Conservation (phyloP, 2,113 vertebrate genomes). For the Caloenas nicobarica region DNA sequence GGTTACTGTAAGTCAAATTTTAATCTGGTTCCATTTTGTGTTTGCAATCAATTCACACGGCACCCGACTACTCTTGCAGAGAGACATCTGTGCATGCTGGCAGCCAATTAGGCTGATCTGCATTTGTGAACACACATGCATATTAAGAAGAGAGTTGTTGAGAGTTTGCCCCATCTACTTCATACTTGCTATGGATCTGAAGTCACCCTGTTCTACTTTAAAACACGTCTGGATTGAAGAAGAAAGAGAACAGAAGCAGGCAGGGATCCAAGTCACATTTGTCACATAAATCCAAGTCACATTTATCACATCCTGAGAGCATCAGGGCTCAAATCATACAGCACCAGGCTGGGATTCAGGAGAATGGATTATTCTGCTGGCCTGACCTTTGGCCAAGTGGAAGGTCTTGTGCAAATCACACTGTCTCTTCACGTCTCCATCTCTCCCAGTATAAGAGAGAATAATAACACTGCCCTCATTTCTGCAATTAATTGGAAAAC, state of each 20-base stretch:
- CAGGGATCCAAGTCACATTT: neutral
- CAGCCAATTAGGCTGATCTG: constrained; percentile 47
- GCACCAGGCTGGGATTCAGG: neutral
- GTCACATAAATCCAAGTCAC: neutral
- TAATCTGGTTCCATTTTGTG: constrained; percentile 16
- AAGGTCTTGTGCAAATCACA: neutral
- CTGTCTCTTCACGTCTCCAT: neutral
- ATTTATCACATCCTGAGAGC: neutral
- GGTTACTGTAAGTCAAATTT: neutral
- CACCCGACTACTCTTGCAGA: neutral
- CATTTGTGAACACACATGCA: neutral
- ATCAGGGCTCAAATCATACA: neutral
- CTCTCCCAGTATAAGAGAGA: neutral
- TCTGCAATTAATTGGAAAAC: neutral
- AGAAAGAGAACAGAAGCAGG: neutral
- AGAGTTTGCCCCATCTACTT: neutral
- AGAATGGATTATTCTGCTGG: neutral
- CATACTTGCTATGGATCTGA: neutral
- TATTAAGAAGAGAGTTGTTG: neutral
- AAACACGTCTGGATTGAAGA: neutral
- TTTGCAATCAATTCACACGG: neutral
- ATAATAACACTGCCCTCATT: neutral
- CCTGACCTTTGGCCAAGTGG: neutral
- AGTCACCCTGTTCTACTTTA: neutral
- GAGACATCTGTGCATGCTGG: constrained; percentile 12